Conservation (phyloP, 2,113 vertebrate species). For the Tretioscincus oriximinensis region DNA sequence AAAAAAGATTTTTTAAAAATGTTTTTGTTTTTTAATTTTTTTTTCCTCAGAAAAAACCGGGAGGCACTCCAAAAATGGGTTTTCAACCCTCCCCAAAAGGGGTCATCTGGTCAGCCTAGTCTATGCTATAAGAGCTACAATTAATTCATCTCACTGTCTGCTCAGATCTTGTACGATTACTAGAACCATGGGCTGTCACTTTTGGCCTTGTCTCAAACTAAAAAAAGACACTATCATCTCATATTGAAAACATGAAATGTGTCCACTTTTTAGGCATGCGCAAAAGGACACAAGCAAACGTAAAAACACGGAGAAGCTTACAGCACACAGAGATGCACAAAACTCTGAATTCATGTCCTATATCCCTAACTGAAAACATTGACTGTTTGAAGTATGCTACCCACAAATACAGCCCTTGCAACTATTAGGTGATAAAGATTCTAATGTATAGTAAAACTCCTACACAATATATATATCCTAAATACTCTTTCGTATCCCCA, state of each 20-base stretch:
- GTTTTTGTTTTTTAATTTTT: too few species aligned
- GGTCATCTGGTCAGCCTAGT: too few species aligned
- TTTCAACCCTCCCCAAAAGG: too few species aligned
- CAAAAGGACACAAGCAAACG: conserved; percentile 41
- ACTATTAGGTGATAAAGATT: too few species aligned
- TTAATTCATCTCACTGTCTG: background rate
- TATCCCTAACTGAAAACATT: background rate
- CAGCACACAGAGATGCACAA: conserved; percentile 45
- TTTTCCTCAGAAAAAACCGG: too few species aligned
- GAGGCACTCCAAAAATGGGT: too few species aligned
- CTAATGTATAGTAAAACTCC: too few species aligned
- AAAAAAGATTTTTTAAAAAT: too few species aligned
- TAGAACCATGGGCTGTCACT: background rate
- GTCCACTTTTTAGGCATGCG: background rate
- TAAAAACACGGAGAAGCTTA: conserved; percentile 43
- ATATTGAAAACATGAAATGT: background rate
- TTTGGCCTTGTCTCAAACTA: background rate
- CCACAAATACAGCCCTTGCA: background rate
- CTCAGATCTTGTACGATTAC: background rate
- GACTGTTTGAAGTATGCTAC: background rate
- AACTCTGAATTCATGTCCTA: conserved; percentile 18
- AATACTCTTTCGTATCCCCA: background rate
- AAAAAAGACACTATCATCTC: background rate
- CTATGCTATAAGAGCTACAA: background rate
- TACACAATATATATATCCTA: background rate